Evolutionary conservation across 23 tunicate genomes (phyloP), one percentile per base, ranked within the genome.

Genomic region (Styela clava): DNA sequence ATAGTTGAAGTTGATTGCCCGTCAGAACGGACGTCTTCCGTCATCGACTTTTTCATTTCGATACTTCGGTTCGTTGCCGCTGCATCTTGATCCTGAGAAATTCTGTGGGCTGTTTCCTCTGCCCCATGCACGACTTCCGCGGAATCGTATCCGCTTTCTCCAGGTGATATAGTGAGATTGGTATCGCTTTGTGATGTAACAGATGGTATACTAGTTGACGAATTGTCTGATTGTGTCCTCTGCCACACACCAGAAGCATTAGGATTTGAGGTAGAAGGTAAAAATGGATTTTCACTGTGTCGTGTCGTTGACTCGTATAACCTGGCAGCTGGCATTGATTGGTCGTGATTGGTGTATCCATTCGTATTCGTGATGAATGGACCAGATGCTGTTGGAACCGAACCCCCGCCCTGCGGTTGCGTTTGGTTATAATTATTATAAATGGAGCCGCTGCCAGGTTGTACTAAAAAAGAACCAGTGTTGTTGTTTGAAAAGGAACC

Each of bases 131-230:
- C 33, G 63, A 78, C 44, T 24, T 91, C 97, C 2, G 90, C 88
- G 61, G 97, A 91, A 62, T 91, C 97, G 73, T 91, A 91, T 25
- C 97, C 97, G 52, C 97, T 91, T 78, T 91, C 97, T 28, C 83
- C 90, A 31, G 97, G 97, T 29, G 97, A 91, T 1, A 91, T 91
- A 7, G 87, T 91, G 3, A 89, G 69, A 23, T 91, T 88, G 33
- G 78, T 82, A 36, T 89, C 95, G 26, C 56, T 44, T 12, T 44
- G 56, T 44, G 56, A 44, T 5, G 56, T 44, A 12, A 44, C 56
- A 82, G 56, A 44, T 7, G 56, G 56, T 44, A 44, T 44, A 44
- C 56, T 44, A 5, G 56, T 44, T 44, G 56, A 44, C 56, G 56
- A 44, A 44, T 44, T 7, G 12, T 44, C 56, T 7, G 56, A 44